Evolutionary conservation across 1,140 invertebrate genomes (phyloP), one percentile per base, ranked within the genome.

Genomic region (Vanessa atalanta): DNA sequence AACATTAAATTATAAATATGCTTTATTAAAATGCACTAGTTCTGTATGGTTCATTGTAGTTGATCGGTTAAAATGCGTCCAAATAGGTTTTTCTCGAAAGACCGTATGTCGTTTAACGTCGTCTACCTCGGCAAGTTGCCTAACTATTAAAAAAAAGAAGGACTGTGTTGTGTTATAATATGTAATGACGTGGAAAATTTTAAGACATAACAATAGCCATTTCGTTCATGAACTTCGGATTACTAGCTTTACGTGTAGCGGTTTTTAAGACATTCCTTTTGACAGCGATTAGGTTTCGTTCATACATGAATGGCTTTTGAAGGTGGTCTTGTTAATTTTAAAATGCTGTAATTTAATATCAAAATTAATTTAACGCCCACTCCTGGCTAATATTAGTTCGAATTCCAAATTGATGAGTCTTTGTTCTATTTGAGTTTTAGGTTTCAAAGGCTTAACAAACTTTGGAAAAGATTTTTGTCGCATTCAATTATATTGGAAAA

Each of bases 281-380:
- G 26, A 51, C 47, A 50, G 37, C 23, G 20, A 66, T 66, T 66
- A 43, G 47, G 50, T 66, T 66, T 50, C 65, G 65, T 66, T 66
- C n/a, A 50, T 51, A 66, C 65, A 26, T n/a, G 47, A 66, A 66
- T 50, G 47, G 65, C 47, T 50, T 20, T 50, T 50, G 23, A 31
- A 20, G 65, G 65, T 66, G 65, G 65, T 66, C 65, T 61, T 61
- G 48, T 48, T 65, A 43, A 14, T 2, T 48, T 50, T 50, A 51
- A 51, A 37, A 70, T 64, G 51, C 51, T n/a, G 69, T 70, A 70
- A 70, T 64, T 70, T 51, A 70, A 70, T 70, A 70, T 70, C 60
- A 14, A 70, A 48, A 64, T 64, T 64, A 48, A 51, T 63, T 70
- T 43, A 64, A 70, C 69, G 57, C 48, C 60, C 48, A 70, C 60